Conservation (phyloP, 1,140 invertebrate genomes). For the Homalodisca vitripennis region DNA sequence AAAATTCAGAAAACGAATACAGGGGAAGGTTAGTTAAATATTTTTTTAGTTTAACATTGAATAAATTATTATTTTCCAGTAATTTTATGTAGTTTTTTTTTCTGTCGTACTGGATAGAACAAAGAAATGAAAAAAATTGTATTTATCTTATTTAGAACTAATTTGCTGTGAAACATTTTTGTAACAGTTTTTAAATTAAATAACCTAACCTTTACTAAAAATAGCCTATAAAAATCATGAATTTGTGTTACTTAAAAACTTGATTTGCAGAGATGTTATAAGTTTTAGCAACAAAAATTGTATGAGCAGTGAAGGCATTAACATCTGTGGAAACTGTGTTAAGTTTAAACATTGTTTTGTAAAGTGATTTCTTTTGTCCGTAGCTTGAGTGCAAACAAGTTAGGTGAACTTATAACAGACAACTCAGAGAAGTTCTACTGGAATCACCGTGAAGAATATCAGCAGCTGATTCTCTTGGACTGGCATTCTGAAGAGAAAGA, state of each 20-base stretch:
- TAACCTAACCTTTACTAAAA: background rate
- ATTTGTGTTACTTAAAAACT: background rate
- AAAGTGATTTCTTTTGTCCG: background rate
- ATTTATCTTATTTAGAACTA: too few species aligned
- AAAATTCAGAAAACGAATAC: too few species aligned
- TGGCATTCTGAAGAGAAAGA: conserved; percentile 18
- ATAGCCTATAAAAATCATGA: too few species aligned
- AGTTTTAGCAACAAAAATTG: background rate
- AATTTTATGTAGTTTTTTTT: too few species aligned
- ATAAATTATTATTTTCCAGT: too few species aligned
- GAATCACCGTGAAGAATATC: conserved; percentile 1
- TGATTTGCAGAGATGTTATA: background rate
- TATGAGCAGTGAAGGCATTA: background rate
- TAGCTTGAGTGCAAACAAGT: conserved; percentile 9
- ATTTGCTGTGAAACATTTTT: too few species aligned
- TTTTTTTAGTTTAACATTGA: too few species aligned
- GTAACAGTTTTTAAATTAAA: background rate
- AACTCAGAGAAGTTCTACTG: background rate
- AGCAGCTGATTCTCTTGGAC: conserved; percentile 11
- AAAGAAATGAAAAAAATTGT: too few species aligned
- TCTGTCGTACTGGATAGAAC: too few species aligned
- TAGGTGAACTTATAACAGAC: background rate
- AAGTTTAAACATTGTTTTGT: background rate
- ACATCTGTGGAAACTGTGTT: background rate
- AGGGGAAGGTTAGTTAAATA: too few species aligned